phyloP scores from a whole-genome alignment of 2,888 invertebrate species.

The Amiota mariae region DNA sequence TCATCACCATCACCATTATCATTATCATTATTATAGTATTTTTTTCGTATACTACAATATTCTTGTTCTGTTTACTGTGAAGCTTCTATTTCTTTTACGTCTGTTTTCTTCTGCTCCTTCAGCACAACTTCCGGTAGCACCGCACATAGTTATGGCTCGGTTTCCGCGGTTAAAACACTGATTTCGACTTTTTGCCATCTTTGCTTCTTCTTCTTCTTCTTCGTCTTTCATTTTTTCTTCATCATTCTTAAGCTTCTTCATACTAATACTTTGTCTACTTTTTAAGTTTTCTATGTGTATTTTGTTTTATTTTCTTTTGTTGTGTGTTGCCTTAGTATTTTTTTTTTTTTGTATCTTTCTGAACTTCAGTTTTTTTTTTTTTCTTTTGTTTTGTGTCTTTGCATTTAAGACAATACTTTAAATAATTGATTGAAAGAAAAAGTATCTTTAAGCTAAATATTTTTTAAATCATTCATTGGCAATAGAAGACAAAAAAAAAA shows the following conservation, averaged over 20 bases:
- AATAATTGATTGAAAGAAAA: too few species aligned
- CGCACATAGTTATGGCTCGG: slow-evolving; percentile 65
- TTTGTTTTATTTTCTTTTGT: slow-evolving; percentile 11
- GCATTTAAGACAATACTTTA: slow-evolving; percentile 5
- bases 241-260: slow-evolving; percentile 34
- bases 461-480: too few species aligned
- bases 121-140: slow-evolving; percentile 42
- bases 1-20: too few species aligned
- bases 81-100: slow-evolving; percentile 36
- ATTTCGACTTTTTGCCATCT: slow-evolving; percentile 56
- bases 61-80: slow-evolving; percentile 24
- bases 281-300: slow-evolving; percentile 34
- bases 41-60: too few species aligned
- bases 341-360: background rate
- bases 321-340: background rate
- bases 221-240: background rate
- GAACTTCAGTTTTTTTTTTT: background rate
- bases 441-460: too few species aligned
- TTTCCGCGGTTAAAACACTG: slow-evolving; percentile 46
- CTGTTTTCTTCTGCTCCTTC: background rate
- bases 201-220: slow-evolving; percentile 51
- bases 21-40: too few species aligned
- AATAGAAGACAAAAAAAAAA: too few species aligned
- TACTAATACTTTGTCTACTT: slow-evolving; percentile 32
- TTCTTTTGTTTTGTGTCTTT: background rate